Evolutionary conservation across 1,140 invertebrate species (phyloP), one percentile per base, ranked within the genome.

Genomic region (Drosophila orena): DNA sequence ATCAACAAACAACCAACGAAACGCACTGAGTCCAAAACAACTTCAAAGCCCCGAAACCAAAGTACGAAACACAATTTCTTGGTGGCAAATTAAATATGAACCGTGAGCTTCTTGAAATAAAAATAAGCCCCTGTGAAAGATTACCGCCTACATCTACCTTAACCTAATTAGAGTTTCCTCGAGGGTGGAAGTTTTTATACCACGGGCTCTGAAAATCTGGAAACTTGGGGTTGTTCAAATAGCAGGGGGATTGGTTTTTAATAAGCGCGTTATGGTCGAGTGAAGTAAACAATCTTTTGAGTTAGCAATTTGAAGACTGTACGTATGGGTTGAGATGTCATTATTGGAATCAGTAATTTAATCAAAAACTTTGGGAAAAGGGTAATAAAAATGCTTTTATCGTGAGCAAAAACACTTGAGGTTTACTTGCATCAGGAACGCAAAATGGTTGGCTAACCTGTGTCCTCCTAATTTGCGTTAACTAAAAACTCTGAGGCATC

Each of bases 1-100:
- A 77, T 56, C 43, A 68, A 58, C 55, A 79, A 59, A 54, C 44
- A 81, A 27, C 43, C 38, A n/a, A 15, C 50, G 35, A 34, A 55
- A 4, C 42, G 30, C 47, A 65, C 58, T 47, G 17, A 47, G 27
- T 49, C 58, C 61, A 35, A 72, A 55, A 55, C n/a, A 53, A 77
- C 78, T 75, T 88, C 81, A 88, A 85, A 85, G 81, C 37, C 47
- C 52, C 24, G 30, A 59, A 52, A 60, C 52, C 27, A 77, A 79
- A 80, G 64, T 70, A 74, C 69, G 49, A 75, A 68, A 66, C 22
- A 76, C 53, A 60, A 46, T 71, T 68, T 72, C 52, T 37, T 27
- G 35, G 14, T 49, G 15, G 55, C 57, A 79, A 72, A 83, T 83
- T 58, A 62, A 88, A 83, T 83, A 71, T 71, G 56, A 60, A 38